phyloP scores from a whole-genome alignment of 2,113 vertebrate genomes.

The Melanotaenia duboulayi region DNA sequence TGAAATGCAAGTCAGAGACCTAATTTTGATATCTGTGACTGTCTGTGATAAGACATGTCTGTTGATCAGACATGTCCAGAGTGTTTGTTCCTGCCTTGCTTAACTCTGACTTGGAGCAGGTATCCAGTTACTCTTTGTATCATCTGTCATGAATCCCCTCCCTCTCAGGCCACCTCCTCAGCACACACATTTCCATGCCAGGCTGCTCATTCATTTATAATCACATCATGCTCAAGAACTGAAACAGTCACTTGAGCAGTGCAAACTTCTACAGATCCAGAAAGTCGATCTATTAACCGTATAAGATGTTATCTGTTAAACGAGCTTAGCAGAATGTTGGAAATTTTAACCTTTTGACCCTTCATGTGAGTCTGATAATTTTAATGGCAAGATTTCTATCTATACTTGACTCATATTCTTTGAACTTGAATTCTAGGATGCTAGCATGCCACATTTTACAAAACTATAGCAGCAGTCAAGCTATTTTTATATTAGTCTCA shows the following conservation, averaged over 20 bases:
- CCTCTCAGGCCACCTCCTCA: slow-evolving; percentile 2
- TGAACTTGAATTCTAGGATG: not conserved
- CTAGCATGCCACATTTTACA: slow-evolving; percentile 15
- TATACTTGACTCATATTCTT: slow-evolving; percentile 21
- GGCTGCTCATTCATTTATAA: slow-evolving; percentile 41
- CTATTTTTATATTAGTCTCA: slow-evolving; percentile 70
- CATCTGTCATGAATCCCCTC: slow-evolving; percentile 16
- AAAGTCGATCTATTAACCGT: not conserved
- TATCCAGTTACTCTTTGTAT: slow-evolving; percentile 40
- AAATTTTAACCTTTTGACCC: slow-evolving; percentile 2
- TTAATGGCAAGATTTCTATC: not conserved
- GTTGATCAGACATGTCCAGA: not conserved
- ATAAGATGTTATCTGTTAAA: not conserved
- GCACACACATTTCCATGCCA: slow-evolving; percentile 5
- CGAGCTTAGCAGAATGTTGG: not conserved
- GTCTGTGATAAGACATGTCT: not conserved
- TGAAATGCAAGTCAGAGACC: not conserved
- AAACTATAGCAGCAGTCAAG: slow-evolving; percentile 35
- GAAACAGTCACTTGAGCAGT: not conserved
- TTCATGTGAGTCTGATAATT: not conserved
- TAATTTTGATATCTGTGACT: not conserved
- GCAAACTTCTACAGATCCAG: not conserved
- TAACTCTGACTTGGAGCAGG: slow-evolving; percentile 23
- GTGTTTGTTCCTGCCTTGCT: not conserved
- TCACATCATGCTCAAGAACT: slow-evolving; percentile 10